Percentiles rank a stretch among this genome's conserved stretches.
These are phyloP conservation scores for Gyrodactylus salaris DNA, from an alignment of 1,140 invertebrate genomes.

Conservation along the genomic window DNA sequence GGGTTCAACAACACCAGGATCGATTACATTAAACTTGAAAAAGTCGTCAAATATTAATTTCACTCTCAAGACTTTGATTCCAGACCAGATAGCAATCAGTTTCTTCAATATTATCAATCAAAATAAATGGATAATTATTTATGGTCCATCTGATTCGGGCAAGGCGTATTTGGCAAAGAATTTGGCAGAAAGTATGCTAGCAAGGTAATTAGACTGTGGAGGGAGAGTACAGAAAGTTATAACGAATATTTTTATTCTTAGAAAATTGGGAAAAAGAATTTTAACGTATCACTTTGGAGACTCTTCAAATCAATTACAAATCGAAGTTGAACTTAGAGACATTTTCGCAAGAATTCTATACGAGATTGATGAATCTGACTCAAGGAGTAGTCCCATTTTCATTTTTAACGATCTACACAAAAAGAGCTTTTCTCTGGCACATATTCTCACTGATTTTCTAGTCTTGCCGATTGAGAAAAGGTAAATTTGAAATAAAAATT, in stretches of 20 bases:
- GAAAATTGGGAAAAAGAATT: too few relatives aligned
- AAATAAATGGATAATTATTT: neutral
- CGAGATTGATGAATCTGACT: too few relatives aligned
- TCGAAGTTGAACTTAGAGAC: too few relatives aligned
- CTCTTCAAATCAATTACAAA: too few relatives aligned
- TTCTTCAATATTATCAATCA: neutral
- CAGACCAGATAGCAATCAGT: neutral
- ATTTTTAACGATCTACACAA: neutral
- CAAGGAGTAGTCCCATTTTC: neutral
- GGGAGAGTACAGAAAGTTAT: too few relatives aligned
- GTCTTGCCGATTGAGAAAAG: neutral
- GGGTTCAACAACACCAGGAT: neutral
- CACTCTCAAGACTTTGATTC: neutral
- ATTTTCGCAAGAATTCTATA: too few relatives aligned
- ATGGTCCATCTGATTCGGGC: neutral
- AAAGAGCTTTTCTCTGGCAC: neutral
- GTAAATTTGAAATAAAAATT: neutral
- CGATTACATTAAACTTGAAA: neutral
- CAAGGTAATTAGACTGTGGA: too few relatives aligned
- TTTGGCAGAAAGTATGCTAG: neutral
- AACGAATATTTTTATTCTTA: too few relatives aligned
- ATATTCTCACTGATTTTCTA: neutral
- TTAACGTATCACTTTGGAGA: too few relatives aligned
- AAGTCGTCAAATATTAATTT: neutral
- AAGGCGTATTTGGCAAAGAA: neutral